Conservation (phyloP, 2,888 invertebrate genomes). For the Rhopalosiphum nymphaeae region DNA sequence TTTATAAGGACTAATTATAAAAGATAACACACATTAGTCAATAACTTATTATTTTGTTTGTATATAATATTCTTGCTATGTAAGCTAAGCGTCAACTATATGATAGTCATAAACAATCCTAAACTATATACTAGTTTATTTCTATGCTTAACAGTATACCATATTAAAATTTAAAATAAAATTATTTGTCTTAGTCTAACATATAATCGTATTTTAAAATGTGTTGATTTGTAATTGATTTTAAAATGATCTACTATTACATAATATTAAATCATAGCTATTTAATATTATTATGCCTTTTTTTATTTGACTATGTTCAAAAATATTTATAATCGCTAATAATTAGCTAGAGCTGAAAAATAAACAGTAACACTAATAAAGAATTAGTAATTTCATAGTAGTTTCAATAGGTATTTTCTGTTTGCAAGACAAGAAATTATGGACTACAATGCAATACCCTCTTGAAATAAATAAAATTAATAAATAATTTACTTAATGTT, state of each 20-base stretch:
- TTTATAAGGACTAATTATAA: neutral
- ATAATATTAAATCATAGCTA: neutral
- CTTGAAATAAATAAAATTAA: neutral
- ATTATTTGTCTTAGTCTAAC: neutral
- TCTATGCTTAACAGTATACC: neutral
- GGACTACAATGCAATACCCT: neutral
- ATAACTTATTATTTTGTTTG: neutral
- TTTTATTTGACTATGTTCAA: neutral
- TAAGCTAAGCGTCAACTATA: neutral
- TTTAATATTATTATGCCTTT: neutral
- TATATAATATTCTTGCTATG: conserved; percentile 9
- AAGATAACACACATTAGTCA: conserved; percentile 23
- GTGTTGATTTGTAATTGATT: neutral
- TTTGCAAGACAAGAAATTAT: neutral
- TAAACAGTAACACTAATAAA: neutral
- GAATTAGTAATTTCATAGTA: neutral
- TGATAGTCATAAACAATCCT: neutral
- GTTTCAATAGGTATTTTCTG: neutral
- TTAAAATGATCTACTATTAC: neutral
- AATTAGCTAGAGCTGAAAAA: neutral
- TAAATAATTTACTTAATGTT: neutral
- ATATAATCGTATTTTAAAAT: neutral
- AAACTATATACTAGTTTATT: neutral
- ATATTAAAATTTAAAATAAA: neutral
- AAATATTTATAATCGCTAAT: neutral